Percentiles rank a stretch among this genome's conserved stretches.
Conservation (phyloP, 2,888 invertebrate species). For the Pandemis cinnamomeana region DNA sequence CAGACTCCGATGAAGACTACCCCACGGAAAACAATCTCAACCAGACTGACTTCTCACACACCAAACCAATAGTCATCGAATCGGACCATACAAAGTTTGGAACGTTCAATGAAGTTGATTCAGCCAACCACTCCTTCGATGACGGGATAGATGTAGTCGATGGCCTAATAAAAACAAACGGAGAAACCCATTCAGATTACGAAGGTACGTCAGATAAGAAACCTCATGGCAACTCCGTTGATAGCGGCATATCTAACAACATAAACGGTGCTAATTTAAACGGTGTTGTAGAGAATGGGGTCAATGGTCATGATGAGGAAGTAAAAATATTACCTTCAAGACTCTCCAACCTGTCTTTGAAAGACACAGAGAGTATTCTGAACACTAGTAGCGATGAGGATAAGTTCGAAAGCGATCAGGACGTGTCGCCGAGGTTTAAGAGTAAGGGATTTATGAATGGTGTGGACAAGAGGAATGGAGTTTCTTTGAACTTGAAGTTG, state of each 20-base stretch:
- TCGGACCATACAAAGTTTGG: conserved; percentile 70
- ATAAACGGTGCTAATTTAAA: conserved; percentile 57
- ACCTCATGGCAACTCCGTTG: conserved; percentile 73
- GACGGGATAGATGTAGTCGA: conserved; percentile 77
- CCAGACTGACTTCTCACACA: conserved; percentile 79
- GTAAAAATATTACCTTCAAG: conserved; percentile 61
- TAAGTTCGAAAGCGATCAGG: conserved; percentile 70
- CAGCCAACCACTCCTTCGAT: conserved; percentile 77
- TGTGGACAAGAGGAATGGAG: conserved; percentile 69
- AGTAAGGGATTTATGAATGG: conserved; percentile 57
- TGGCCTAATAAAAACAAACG: conserved; percentile 61
- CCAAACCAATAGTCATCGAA: conserved; percentile 77
- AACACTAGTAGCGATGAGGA: conserved; percentile 73
- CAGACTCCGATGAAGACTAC: conserved; percentile 76
- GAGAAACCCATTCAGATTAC: conserved; percentile 54
- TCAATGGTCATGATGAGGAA: conserved; percentile 46
- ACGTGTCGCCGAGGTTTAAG: conserved; percentile 64
- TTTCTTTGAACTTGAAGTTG: conserved; percentile 75
- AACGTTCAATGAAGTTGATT: conserved; percentile 67
- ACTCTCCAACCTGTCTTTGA: conserved; percentile 71
- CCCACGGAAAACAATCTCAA: conserved; percentile 78
- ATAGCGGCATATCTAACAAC: conserved; percentile 76
- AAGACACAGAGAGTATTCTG: conserved; percentile 64
- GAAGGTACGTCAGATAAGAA: conserved; percentile 58
- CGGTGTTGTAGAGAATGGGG: conserved; percentile 48